Evolutionary conservation across 2,888 invertebrate species (phyloP), one percentile per base, ranked within the genome.

Genomic region (Clusia tigrina): DNA sequence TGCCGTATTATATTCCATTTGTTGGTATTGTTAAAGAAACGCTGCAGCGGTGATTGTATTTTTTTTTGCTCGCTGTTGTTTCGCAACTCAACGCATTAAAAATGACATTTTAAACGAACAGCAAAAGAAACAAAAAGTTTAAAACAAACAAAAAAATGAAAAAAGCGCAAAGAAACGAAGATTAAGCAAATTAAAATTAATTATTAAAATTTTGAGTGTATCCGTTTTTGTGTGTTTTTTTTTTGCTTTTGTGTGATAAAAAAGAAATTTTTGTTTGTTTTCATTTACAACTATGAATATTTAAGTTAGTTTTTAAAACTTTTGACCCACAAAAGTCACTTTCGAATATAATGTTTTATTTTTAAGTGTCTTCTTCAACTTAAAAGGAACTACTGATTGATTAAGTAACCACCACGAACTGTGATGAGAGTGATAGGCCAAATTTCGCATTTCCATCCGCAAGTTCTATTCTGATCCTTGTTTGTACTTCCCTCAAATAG

Each of bases 121-220:
- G 38, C 23, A 55, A 26, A 55, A 55, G 22, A 56, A 48, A 25
- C 38, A 54, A 22, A 54, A 54, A 48, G 26, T 24, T n/a, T 60
- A 25, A 12, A 37, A 18, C 22, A 38, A 32, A 46, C 24, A 3
- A 42, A 46, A 2, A 1, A 57, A 12, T 12, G 32, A 57, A 42
- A 62, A 42, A 25, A 61, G 32, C 42, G 48, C 12, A 18, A 26
- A n/a, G 52, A 38, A 58, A 25, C 38, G 38, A 26, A 26, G 38
- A 58, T 55, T 55, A 63, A 54, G 55, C 63, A 63, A 63, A 63
- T 63, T 56, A 55, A 63, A 63, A 63, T 60, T 63, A 60, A 63
- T 63, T 55, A 56, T 42, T 56, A 55, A 25, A 25, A 9, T 57
- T 57, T 18, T 46, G 24, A n/a, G 10, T 18, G 52, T 38, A 42